A percentile compares a stretch with the other conserved stretches of the same genome.
These are phyloP conservation scores for Strix uralensis DNA, from an alignment of 2,113 vertebrate species.

Conservation along the genomic window DNA sequence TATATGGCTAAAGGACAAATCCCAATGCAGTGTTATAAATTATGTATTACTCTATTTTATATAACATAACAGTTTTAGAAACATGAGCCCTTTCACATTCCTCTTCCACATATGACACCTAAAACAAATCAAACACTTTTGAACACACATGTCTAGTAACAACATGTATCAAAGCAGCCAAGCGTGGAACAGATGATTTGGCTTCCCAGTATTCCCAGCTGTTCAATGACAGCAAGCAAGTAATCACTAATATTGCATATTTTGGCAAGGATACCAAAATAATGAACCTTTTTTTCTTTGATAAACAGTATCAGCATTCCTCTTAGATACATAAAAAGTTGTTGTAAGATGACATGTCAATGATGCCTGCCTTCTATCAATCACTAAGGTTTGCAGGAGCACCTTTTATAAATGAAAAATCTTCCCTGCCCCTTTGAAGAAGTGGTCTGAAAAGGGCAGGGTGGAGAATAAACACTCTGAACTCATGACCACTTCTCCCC, in stretches of 20 bases:
- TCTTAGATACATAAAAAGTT: not conserved
- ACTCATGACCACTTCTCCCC: not conserved
- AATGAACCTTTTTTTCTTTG: not conserved
- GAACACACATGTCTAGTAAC: not conserved
- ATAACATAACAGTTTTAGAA: not conserved
- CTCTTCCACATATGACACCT: not conserved
- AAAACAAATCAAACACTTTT: not conserved
- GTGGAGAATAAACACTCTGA: not conserved
- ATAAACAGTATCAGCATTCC: not conserved
- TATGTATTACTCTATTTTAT: not conserved
- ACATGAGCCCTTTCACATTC: not conserved
- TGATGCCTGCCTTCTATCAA: not conserved
- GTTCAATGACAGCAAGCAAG: not conserved
- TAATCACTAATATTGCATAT: not conserved
- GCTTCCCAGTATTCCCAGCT: conserved; percentile 6
- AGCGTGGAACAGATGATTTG: not conserved
- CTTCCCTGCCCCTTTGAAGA: not conserved
- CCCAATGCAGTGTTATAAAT: not conserved
- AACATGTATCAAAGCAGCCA: not conserved
- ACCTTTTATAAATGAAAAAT: not conserved
- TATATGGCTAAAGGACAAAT: not conserved
- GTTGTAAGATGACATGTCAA: accelerated
- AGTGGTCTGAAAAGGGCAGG: not conserved
- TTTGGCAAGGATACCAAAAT: not conserved
- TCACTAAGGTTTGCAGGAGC: not conserved